These are phyloP conservation scores for Caprella mutica DNA, from an alignment of 2,888 invertebrate species.

Conservation along the genomic window DNA sequence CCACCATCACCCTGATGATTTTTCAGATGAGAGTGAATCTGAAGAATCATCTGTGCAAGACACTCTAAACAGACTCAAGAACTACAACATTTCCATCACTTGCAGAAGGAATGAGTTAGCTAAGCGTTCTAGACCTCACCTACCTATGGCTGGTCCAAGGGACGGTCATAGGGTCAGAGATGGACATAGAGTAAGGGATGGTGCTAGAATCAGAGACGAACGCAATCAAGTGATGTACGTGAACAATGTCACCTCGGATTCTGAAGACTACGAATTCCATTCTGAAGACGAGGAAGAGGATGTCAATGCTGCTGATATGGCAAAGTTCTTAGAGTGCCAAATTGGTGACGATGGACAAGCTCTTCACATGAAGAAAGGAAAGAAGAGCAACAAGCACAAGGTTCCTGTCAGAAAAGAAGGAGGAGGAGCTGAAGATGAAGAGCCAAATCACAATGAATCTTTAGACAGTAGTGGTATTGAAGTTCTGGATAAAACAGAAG, in stretches of 20 bases:
- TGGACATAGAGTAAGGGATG: not conserved
- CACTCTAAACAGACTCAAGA: conserved; percentile 30
- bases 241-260: conserved; percentile 17
- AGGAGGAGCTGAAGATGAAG: conserved; percentile 3
- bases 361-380: conserved; percentile 2
- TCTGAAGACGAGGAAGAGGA: conserved; percentile 31
- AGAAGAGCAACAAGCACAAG: no score
- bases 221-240: no score
- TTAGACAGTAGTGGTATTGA: not conserved
- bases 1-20: conserved; percentile 12
- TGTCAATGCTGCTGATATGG: conserved; percentile 31
- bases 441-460: not conserved
- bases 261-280: conserved; percentile 25
- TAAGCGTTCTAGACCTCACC: no score
- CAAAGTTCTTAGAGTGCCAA: conserved; percentile 33
- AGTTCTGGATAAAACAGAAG: not conserved
- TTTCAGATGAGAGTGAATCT: conserved; percentile 1
- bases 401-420: not conserved
- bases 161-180: no score
- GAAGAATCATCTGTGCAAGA: conserved; percentile 31
- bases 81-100: conserved; percentile 34
- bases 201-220: no score
- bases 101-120: conserved; percentile 24
- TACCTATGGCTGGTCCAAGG: conserved; percentile 11
- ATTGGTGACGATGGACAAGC: conserved; percentile 28